phyloP scores from a whole-genome alignment of 2,797 vertebrate genomes.

The Gadopsis bispinosus region DNA sequence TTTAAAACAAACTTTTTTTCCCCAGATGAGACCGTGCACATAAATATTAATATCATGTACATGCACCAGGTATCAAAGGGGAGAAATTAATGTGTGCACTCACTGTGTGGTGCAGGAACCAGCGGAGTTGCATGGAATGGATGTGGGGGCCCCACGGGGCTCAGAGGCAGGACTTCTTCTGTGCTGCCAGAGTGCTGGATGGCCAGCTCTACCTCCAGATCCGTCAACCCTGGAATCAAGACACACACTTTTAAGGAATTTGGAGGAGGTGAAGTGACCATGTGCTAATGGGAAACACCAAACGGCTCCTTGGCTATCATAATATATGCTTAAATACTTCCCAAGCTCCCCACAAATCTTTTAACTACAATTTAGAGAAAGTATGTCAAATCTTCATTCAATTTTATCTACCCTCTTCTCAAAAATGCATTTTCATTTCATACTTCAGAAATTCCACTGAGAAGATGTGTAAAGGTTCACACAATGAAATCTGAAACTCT shows the following conservation, averaged over 20 bases:
- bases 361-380: constrained; percentile 73
- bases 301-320: constrained; percentile 64
- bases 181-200: constrained; percentile 92
- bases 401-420: constrained; percentile 63
- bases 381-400: constrained; percentile 71
- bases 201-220: constrained; percentile 96
- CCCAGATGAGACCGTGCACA: constrained; percentile 1
- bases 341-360: constrained; percentile 71
- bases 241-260: constrained; percentile 55
- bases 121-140: constrained; percentile 83
- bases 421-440: constrained; percentile 79
- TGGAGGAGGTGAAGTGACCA: constrained; percentile 2
- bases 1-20: constrained; percentile 23
- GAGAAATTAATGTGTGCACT: constrained; percentile 73
- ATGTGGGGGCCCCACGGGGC: constrained; percentile 75
- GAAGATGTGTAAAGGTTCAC: constrained; percentile 72
- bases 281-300: constrained; percentile 60
- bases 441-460: constrained; percentile 73
- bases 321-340: constrained; percentile 71
- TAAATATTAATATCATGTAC: constrained; percentile 21
- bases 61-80: constrained; percentile 21
- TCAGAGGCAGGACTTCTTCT: constrained; percentile 85
- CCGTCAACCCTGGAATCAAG: constrained; percentile 90
- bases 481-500: constrained; percentile 82
- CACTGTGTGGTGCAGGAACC: constrained; percentile 85